A percentile compares a stretch with the other conserved stretches of the same genome.
phyloP scores from a whole-genome alignment of 1,140 invertebrate genomes.

The Rhizoglyphus robini region DNA sequence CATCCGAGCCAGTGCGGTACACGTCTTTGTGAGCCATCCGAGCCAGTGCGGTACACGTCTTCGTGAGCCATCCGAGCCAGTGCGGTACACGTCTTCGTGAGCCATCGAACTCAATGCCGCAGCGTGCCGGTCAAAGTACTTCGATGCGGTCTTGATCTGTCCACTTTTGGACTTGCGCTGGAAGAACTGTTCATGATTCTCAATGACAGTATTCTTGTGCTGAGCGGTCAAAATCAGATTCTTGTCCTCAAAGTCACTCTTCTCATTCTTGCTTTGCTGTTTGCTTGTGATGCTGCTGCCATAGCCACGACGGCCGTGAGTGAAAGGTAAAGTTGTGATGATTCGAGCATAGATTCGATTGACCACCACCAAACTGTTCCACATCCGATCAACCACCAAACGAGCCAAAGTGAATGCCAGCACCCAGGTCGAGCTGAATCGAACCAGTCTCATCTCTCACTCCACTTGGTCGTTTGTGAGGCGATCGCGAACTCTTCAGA shows the following conservation, averaged over 20 bases:
- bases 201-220: neutral
- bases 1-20: neutral
- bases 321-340: neutral
- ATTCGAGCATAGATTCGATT: neutral
- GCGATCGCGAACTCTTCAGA: too few species aligned
- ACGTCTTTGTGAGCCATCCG: neutral
- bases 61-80: too few species aligned
- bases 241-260: conserved; percentile 8
- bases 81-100: too few species aligned
- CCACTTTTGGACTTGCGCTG: neutral
- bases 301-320: neutral
- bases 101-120: neutral
- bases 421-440: too few species aligned
- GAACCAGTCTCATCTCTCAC: too few species aligned
- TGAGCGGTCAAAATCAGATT: neutral
- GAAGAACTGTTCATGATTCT: conserved; percentile 1
- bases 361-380: neutral
- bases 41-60: too few species aligned
- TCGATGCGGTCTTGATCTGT: neutral
- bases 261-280: neutral
- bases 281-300: neutral
- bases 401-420: neutral
- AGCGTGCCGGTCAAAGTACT: conserved; percentile 10
- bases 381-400: neutral
- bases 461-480: too few species aligned